phyloP scores from a whole-genome alignment of 2,113 vertebrate genomes.

The Axis porcinus region DNA sequence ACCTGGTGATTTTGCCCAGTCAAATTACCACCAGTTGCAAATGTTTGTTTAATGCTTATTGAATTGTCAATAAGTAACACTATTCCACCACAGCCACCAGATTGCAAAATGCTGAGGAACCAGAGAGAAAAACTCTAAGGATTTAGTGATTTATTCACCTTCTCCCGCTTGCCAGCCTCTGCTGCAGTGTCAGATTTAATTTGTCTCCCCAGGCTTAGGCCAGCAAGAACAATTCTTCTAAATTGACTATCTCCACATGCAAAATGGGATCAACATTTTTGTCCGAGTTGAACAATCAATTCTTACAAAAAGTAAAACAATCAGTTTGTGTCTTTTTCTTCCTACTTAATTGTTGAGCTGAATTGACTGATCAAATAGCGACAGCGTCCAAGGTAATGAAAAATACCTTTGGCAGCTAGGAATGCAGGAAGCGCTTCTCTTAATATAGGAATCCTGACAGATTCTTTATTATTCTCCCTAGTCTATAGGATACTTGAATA shows the following conservation, averaged over 20 bases:
- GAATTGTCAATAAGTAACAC: constrained; percentile 49
- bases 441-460: neutral
- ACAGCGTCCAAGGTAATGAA: constrained; percentile 53
- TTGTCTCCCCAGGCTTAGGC: constrained; percentile 20
- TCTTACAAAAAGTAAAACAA: constrained; percentile 58
- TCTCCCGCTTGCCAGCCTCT: neutral
- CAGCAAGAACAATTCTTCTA: constrained; percentile 54
- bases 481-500: neutral
- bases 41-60: constrained; percentile 57
- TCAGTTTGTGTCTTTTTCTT: constrained; percentile 54
- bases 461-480: neutral
- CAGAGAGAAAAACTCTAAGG: constrained; percentile 21
- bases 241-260: constrained; percentile 70
- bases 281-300: constrained; percentile 56
- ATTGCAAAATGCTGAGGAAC: constrained; percentile 18
- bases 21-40: constrained; percentile 45
- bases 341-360: constrained; percentile 39
- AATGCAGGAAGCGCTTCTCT: neutral
- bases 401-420: neutral
- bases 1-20: neutral
- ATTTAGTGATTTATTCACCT: constrained; percentile 18
- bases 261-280: constrained; percentile 64
- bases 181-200: constrained; percentile 55
- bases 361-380: constrained; percentile 35
- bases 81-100: neutral